These are phyloP conservation scores for Ptilonorhynchus violaceus DNA, from an alignment of 2,113 vertebrate species.

Conservation along the genomic window DNA sequence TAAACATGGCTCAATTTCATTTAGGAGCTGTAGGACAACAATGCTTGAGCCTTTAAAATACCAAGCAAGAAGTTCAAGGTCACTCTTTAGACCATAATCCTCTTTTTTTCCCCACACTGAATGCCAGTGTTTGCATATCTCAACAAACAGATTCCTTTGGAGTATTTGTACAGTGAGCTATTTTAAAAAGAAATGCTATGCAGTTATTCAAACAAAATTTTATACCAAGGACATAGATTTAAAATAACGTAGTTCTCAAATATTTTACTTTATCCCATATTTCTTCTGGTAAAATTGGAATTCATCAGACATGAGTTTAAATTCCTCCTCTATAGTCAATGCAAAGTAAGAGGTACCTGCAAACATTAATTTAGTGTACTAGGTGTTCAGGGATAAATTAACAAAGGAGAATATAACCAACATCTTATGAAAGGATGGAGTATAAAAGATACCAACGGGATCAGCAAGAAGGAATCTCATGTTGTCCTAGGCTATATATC, in stretches of 20 bases:
- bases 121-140: not conserved
- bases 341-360: not conserved
- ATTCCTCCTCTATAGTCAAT: not conserved
- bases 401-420: too few species aligned
- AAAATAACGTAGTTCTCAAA: not conserved
- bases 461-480: too few species aligned
- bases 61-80: not conserved
- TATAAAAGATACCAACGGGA: too few species aligned
- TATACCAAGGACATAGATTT: not conserved
- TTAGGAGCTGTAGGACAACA: not conserved
- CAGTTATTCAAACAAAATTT: not conserved
- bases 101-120: not conserved
- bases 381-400: too few species aligned
- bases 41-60: accelerated
- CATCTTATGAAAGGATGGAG: too few species aligned
- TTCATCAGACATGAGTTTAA: not conserved
- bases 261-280: not conserved
- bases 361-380: not conserved
- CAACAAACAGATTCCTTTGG: not conserved
- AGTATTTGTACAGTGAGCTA: not conserved
- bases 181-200: not conserved
- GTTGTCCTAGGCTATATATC: not conserved
- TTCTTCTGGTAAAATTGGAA: not conserved
- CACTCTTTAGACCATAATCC: not conserved
- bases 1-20: not conserved